Base-by-base conservation (phyloP, 2,888 invertebrate species). In the Chaetogeoica ovagalla region DNA sequence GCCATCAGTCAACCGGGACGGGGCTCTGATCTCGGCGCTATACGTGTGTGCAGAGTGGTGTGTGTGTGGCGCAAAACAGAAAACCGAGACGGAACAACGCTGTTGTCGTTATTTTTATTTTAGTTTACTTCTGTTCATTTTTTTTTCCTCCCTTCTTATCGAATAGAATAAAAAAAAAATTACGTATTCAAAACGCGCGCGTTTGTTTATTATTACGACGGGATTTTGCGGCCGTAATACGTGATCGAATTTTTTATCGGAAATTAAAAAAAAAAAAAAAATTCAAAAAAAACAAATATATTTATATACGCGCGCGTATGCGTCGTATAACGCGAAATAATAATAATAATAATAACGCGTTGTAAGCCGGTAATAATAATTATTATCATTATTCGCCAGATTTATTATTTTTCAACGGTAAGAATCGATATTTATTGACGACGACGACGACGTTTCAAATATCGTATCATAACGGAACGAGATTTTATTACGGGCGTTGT, bases 241-340 rank as follows among this genome's bases (percentile, higher is more conserved):
- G 66, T 76, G 66, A 76, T 68, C 30, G 75, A 76, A 76, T 76
- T 68, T 68, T 68, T 68, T 59, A 76, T 76, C 59, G 66, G 75
- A 76, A 76, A 68, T 76, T 76, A 76, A 59, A 76, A 65, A 74
- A 57, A 65, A 52, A 43, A 23, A 15, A 52, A 52, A 52, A 6
- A 52, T 13, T 13, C 9, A 52, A 30, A 30, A 52, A 6, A 52
- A 52, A 52, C 9, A 52, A 30, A 30, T 30, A 30, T 30, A n/a
- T 52, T 19, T 55, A 52, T 19, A 21, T 23, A 72, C 23, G 60
- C 6, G 7, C 43, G 9, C 43, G 43, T 43, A 30, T 30, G 30
- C 30, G 30, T 30, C 30, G 30, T 30, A 30, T 30, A 30, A 30
- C 21, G 11, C 43, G 43, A 71, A 60, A 59, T 39, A 43, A 43